A percentile compares a stretch with the other conserved stretches of the same genome.
Evolutionary conservation across 2,888 invertebrate genomes (phyloP).

Genomic region (Rhamnusium bicolor): DNA sequence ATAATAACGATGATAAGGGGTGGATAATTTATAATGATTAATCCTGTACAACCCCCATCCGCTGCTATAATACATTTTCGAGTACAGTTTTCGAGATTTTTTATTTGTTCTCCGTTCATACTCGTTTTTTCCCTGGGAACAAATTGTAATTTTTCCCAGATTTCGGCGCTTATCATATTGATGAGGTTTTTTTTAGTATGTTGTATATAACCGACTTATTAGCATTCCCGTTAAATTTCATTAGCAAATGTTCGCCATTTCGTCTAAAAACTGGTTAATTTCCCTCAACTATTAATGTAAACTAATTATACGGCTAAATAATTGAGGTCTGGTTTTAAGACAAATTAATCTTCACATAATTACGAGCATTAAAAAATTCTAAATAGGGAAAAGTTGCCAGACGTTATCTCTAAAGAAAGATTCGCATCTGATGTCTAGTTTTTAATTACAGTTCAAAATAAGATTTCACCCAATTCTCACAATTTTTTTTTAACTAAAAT

Average conservation of each 20-base stretch:
- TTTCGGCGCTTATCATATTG: too few relatives aligned
- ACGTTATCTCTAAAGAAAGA: constrained; percentile 21
- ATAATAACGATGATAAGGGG: too few relatives aligned
- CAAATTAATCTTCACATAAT: constrained; percentile 39
- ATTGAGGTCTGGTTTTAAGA: constrained; percentile 25
- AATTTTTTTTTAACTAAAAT: constrained; percentile 54
- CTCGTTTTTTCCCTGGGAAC: too few relatives aligned
- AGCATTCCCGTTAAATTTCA: too few relatives aligned
- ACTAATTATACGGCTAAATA: constrained; percentile 20
- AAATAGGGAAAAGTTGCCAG: constrained; percentile 32
- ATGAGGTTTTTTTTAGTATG: too few relatives aligned
- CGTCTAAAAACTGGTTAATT: not conserved
- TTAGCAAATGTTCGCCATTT: not conserved
- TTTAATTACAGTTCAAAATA: constrained; percentile 34
- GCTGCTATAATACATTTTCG: too few relatives aligned
- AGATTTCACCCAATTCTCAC: constrained; percentile 60
- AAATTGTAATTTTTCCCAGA: too few relatives aligned
- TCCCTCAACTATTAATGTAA: not conserved
- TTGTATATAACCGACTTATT: too few relatives aligned
- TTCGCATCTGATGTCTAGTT: constrained; percentile 26
- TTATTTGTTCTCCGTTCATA: too few relatives aligned
- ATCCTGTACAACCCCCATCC: too few relatives aligned
- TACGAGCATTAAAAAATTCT: constrained; percentile 20
- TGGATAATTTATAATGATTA: too few relatives aligned
- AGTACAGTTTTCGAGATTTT: too few relatives aligned